Base-by-base conservation (phyloP, 2,113 vertebrate genomes). In the Fregata magnificens region DNA sequence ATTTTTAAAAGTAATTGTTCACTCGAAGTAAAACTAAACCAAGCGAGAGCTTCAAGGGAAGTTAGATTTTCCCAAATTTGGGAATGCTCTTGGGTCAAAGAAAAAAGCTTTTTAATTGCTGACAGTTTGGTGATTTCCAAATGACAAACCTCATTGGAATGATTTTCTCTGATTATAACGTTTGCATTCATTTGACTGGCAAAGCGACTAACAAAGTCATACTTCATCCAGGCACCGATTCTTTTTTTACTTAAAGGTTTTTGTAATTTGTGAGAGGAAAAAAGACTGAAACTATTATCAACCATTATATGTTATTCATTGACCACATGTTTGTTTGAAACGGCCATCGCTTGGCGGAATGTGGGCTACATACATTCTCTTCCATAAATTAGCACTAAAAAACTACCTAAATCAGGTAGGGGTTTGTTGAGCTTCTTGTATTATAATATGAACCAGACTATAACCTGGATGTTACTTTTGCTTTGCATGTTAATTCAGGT, bases 271-370 rank as follows among this genome's bases (percentile, higher is more conserved):
- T 94, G 96, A 96, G 97, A 93, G 96, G 97, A 97, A 97, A 98
- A 98, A 98, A 98, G 97, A 97, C 98, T 98, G 97, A 98, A 98
- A 97, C 98, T 98, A 98, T 98, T 99, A 98, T 98, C 97, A 98
- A 95, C 98, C 97, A 98, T 98, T 99, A 98, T 98, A 98, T 96
- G 97, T 97, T 98, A 98, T 98, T 98, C 98, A 96, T 98, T 98
- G 97, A 98, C 97, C 98, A 98, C 97, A 98, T 98, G 98, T 98
- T 98, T 98, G 97, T 98, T 98, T 98, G 98, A 98, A 98, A 98
- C 91, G 94, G 97, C 97, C 93, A 82, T 98, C 40, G 62, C 97
- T 95, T 79, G 96, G 88, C 89, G 97, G 97, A 98, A 97, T 94
- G 96, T 10, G 16, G 97, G 92, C 97, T 94, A 86, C 65, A 55